A percentile compares a stretch with the other conserved stretches of the same genome.
Conservation (phyloP, 2,113 vertebrate species). For the Anolis carolinensis region DNA sequence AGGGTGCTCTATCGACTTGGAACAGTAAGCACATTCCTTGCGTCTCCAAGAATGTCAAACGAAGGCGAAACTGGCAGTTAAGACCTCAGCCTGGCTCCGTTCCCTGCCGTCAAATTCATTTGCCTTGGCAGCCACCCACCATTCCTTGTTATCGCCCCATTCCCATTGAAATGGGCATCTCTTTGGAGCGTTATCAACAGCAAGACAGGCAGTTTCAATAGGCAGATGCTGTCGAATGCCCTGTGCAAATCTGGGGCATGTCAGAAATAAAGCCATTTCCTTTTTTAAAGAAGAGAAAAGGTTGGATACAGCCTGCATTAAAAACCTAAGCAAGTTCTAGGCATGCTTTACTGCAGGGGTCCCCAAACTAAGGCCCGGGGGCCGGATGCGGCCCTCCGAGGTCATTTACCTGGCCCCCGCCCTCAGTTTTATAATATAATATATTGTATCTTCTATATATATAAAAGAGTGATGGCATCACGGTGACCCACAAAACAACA, state of each 20-base stretch:
- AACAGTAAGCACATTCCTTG: slow-evolving; percentile 17
- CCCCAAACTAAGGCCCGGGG: no score
- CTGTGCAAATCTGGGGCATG: background rate
- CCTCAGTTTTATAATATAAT: no score
- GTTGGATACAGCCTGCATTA: background rate
- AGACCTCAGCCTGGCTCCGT: background rate
- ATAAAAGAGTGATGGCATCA: no score
- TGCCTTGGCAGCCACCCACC: slow-evolving; percentile 70
- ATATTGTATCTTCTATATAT: no score
- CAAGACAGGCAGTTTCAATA: background rate
- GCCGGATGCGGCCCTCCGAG: no score
- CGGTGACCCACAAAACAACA: no score
- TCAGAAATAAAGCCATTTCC: background rate
- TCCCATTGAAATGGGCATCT: slow-evolving; percentile 18
- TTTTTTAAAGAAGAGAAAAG: background rate
- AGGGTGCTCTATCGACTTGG: slow-evolving; percentile 9
- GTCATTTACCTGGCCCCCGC: no score
- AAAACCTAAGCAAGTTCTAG: background rate
- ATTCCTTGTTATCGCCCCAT: slow-evolving; percentile 46
- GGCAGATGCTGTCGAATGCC: background rate
- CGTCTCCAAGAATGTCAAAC: slow-evolving; percentile 27
- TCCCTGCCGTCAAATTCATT: slow-evolving; percentile 64
- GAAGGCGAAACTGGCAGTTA: background rate
- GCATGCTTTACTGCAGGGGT: no score
- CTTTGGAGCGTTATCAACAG: background rate